Conservation (phyloP, 2,888 invertebrate genomes). For the Drosophila setosimentum region DNA sequence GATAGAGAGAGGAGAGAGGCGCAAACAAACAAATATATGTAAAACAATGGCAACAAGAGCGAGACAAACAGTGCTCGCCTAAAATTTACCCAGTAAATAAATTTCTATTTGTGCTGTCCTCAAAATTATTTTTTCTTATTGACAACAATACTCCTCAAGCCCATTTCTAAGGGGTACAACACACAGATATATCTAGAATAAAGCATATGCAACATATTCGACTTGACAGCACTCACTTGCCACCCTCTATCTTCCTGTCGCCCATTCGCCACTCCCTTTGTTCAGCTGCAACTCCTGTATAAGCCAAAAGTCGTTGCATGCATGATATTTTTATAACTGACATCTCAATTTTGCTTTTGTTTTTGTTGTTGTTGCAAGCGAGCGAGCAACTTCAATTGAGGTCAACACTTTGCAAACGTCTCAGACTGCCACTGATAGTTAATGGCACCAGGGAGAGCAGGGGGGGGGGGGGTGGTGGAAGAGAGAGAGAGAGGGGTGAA, state of each 20-base stretch:
- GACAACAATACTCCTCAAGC: background rate
- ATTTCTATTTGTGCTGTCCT: background rate
- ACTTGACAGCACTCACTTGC: slow-evolving; percentile 30
- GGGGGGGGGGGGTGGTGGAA: slow-evolving; percentile 1
- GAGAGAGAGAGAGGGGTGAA: background rate
- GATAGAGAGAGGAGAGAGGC: background rate
- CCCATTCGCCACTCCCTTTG: background rate
- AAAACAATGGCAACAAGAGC: slow-evolving; percentile 26
- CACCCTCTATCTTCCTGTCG: slow-evolving; percentile 13
- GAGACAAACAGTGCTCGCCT: background rate
- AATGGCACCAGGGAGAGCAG: background rate
- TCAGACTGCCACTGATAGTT: slow-evolving; percentile 31
- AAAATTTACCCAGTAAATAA: background rate
- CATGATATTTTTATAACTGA: slow-evolving; percentile 67
- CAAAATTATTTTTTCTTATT: background rate
- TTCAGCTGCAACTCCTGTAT: background rate
- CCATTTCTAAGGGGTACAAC: background rate
- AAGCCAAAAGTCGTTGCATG: background rate
- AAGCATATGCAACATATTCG: slow-evolving; percentile 13
- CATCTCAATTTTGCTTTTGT: slow-evolving; percentile 35
- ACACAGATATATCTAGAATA: background rate
- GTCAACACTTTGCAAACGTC: slow-evolving; percentile 67
- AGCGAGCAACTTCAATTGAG: slow-evolving; percentile 67
- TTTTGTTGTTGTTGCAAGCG: slow-evolving; percentile 20
- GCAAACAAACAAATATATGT: slow-evolving; percentile 4